A percentile compares a stretch with the other conserved stretches of the same genome.
Conservation (phyloP, 2,113 vertebrate species). For the Gallinago jamesoni region DNA sequence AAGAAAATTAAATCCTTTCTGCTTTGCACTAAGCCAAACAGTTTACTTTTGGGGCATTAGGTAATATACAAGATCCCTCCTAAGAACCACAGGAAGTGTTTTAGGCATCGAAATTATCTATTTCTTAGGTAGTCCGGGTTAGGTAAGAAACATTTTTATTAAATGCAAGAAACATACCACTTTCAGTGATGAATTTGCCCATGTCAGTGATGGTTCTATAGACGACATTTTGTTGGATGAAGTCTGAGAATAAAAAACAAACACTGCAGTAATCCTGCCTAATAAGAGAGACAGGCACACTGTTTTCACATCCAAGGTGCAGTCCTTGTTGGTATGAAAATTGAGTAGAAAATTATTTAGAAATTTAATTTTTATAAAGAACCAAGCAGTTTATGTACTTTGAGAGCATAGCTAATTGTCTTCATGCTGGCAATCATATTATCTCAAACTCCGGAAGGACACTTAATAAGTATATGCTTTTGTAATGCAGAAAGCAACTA, state of each 20-base stretch:
- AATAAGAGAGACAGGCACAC: not conserved
- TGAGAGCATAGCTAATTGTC: not conserved
- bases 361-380: not conserved
- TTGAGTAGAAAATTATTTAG: not conserved
- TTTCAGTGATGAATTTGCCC: conserved; percentile 30
- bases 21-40: not conserved
- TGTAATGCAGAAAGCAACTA: not conserved
- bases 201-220: conserved; percentile 13
- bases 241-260: conserved; percentile 35
- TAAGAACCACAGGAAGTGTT: not conserved
- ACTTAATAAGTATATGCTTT: not conserved
- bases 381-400: not conserved
- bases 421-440: not conserved
- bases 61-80: not conserved
- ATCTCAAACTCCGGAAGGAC: not conserved
- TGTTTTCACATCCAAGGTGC: not conserved
- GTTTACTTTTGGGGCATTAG: not conserved
- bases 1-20: not conserved
- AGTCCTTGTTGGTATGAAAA: not conserved
- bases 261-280: not conserved
- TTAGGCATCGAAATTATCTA: not conserved
- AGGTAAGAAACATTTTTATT: not conserved
- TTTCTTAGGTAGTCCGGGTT: not conserved
- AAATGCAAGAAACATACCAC: conserved; percentile 54
- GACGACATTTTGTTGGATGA: conserved; percentile 38